A percentile compares a stretch with the other conserved stretches of the same genome.
Evolutionary conservation across 2,888 invertebrate genomes (phyloP).

Genomic region (Graphium colonna): DNA sequence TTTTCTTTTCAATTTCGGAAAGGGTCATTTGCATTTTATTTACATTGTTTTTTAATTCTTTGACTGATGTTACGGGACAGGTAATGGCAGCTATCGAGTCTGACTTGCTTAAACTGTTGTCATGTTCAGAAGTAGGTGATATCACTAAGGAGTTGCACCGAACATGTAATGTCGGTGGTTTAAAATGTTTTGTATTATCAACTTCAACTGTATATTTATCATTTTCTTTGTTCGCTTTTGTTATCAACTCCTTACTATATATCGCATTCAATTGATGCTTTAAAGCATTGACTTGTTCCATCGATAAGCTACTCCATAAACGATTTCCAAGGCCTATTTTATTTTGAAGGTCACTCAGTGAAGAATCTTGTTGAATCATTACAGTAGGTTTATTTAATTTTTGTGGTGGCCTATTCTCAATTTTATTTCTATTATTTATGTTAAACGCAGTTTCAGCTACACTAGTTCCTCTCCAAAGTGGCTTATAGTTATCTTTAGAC

Average conservation of each 20-base stretch:
- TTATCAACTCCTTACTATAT: conserved; percentile 82
- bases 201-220: conserved; percentile 83
- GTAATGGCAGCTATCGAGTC: conserved; percentile 80
- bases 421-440: conserved; percentile 82
- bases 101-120: conserved; percentile 69
- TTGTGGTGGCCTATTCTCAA: conserved; percentile 51
- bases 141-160: conserved; percentile 79
- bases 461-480: conserved; percentile 90
- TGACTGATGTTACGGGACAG: conserved; percentile 61
- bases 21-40: conserved; percentile 73
- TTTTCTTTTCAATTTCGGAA: conserved; percentile 86
- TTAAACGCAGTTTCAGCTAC: conserved; percentile 89
- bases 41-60: conserved; percentile 70
- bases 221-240: conserved; percentile 54
- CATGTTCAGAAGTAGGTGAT: conserved; percentile 54
- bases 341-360: conserved; percentile 65
- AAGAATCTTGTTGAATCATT: conserved; percentile 56
- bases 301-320: conserved; percentile 90
- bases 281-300: conserved; percentile 89
- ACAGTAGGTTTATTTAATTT: conserved; percentile 46
- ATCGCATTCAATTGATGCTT: conserved; percentile 91
- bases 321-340: conserved; percentile 85
- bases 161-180: conserved; percentile 72
- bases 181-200: conserved; percentile 50
- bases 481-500: conserved; percentile 86